These are phyloP conservation scores for Fratercula arctica DNA, from an alignment of 2,797 vertebrate species.

Conservation along the genomic window DNA sequence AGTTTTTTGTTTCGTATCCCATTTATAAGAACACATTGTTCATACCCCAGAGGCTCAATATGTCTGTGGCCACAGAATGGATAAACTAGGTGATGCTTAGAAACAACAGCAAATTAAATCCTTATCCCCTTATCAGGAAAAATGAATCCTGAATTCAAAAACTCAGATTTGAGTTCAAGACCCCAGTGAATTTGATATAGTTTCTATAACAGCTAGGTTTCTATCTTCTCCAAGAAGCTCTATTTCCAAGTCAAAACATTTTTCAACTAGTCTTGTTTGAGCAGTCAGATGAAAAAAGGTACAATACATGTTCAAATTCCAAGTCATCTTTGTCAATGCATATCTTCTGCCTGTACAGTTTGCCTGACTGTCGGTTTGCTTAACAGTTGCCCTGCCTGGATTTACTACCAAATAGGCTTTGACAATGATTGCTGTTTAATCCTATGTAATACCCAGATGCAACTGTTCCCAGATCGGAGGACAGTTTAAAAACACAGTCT, in stretches of 20 bases:
- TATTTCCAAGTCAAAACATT: constrained; percentile 37
- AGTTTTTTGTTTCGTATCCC: not conserved
- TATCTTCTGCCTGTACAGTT: constrained; percentile 21
- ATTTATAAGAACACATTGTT: not conserved
- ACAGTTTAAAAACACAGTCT: constrained; percentile 26
- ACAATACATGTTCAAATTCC: not conserved
- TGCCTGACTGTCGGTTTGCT: constrained; percentile 68
- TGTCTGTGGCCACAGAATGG: not conserved
- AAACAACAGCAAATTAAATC: not conserved
- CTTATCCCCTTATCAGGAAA: not conserved
- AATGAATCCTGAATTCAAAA: not conserved
- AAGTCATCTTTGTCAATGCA: not conserved
- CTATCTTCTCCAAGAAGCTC: not conserved
- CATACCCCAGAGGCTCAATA: not conserved
- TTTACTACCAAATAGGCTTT: constrained; percentile 84
- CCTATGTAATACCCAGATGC: constrained; percentile 76
- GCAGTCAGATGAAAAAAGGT: constrained; percentile 1
- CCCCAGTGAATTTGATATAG: not conserved
- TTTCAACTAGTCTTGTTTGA: constrained; percentile 4
- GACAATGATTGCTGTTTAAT: constrained; percentile 82
- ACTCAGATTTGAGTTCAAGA: not conserved
- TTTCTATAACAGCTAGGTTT: not conserved
- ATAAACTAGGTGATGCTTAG: not conserved
- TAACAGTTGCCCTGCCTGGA: constrained; percentile 80
- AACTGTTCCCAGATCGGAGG: constrained; percentile 57